phyloP scores from a whole-genome alignment of 2,113 vertebrate genomes.

The Gasterosteus aculeatus region DNA sequence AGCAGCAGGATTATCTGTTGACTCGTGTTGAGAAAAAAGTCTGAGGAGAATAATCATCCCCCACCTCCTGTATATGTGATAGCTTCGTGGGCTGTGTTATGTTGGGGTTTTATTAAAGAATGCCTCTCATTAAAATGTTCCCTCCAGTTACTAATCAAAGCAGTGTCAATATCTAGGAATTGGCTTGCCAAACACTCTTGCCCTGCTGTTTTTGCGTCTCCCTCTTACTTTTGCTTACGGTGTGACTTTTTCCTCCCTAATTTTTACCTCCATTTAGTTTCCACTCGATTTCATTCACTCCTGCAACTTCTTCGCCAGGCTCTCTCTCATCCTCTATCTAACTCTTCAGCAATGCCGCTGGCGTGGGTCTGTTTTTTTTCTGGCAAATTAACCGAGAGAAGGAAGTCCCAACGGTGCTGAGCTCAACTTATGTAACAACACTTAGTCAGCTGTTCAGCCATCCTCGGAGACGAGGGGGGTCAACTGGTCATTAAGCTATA shows the following conservation, averaged over 20 bases:
- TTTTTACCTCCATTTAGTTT: background rate
- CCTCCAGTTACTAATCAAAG: slow-evolving; percentile 79
- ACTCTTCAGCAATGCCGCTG: slow-evolving; percentile 40
- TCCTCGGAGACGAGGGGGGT: slow-evolving; percentile 29
- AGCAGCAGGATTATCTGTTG: slow-evolving; percentile 58
- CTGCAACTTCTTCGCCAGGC: background rate
- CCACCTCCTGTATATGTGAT: slow-evolving; percentile 33
- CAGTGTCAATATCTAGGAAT: slow-evolving; percentile 72
- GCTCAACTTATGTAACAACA: slow-evolving; percentile 44
- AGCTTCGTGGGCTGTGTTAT: slow-evolving; percentile 59
- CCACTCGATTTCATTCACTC: slow-evolving; percentile 7
- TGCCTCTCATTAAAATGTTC: slow-evolving; percentile 76
- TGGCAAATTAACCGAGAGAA: slow-evolving; percentile 53
- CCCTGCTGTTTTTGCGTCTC: slow-evolving; percentile 56
- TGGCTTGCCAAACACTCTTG: slow-evolving; percentile 66
- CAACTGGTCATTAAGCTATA: slow-evolving; percentile 23
- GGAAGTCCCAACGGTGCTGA: slow-evolving; percentile 48
- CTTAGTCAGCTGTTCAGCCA: slow-evolving; percentile 13
- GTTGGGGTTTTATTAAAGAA: slow-evolving; percentile 76
- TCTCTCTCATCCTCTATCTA: slow-evolving; percentile 1
- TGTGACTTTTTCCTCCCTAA: slow-evolving; percentile 9
- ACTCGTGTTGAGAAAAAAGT: slow-evolving; percentile 45
- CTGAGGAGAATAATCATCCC: slow-evolving; percentile 48
- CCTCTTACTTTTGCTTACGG: slow-evolving; percentile 35
- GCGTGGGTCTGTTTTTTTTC: slow-evolving; percentile 60